phyloP scores from a whole-genome alignment of 1,140 invertebrate species.

The Listronotus bonariensis region DNA sequence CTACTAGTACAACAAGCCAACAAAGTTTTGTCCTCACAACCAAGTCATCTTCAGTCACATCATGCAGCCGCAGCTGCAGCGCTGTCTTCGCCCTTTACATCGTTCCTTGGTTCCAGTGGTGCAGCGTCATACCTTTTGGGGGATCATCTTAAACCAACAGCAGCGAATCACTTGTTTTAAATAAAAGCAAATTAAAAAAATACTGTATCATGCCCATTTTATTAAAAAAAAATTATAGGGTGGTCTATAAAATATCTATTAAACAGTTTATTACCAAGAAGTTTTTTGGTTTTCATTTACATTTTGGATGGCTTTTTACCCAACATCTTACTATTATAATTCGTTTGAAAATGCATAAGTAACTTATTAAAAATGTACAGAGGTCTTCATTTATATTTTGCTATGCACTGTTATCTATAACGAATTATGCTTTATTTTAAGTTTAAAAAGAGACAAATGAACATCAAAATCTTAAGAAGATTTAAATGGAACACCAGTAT shows the following conservation, averaged over 20 bases:
- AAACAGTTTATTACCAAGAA: too few species aligned
- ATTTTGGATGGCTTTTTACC: too few species aligned
- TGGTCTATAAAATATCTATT: background rate
- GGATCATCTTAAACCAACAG: conserved; percentile 53
- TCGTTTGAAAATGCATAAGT: too few species aligned
- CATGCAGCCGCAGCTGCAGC: conserved; percentile 53
- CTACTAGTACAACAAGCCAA: conserved; percentile 55
- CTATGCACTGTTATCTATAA: too few species aligned
- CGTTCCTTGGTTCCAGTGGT: conserved; percentile 53
- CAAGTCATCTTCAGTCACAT: conserved; percentile 50
- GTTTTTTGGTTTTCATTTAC: too few species aligned
- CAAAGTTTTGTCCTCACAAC: conserved; percentile 53
- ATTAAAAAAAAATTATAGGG: background rate
- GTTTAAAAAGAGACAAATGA: too few species aligned
- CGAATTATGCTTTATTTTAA: too few species aligned
- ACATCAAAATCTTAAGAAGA: too few species aligned
- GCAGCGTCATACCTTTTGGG: conserved; percentile 53
- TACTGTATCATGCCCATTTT: background rate
- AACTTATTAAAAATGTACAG: too few species aligned
- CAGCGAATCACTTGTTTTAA: conserved; percentile 56
- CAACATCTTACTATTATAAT: too few species aligned
- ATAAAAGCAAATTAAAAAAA: background rate
- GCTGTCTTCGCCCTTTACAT: conserved; percentile 55
- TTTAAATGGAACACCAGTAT: too few species aligned
- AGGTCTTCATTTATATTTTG: too few species aligned